phyloP scores from a whole-genome alignment of 2,797 vertebrate species.

The Podarcis lilfordi region DNA sequence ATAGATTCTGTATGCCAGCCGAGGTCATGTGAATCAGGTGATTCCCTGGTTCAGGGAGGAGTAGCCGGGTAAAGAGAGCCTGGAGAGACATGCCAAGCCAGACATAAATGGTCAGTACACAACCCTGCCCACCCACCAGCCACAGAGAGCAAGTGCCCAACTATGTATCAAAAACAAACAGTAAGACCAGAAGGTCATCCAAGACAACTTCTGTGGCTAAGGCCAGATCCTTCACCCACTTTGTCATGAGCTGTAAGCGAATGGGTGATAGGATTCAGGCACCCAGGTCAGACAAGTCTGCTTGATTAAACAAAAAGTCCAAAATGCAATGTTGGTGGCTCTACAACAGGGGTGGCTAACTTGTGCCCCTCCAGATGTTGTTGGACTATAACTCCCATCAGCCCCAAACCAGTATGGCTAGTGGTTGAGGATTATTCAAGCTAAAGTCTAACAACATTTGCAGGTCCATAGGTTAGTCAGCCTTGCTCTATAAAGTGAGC shows the following conservation, averaged over 20 bases:
- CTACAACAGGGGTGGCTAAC: not conserved
- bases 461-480: no score
- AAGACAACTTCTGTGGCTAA: no score
- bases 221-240: not conserved
- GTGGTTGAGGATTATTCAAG: no score
- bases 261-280: not conserved
- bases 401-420: no score
- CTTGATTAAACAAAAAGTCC: not conserved
- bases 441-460: no score
- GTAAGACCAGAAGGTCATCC: not conserved
- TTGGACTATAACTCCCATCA: no score
- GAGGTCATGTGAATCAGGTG: constrained; percentile 95
- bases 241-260: not conserved
- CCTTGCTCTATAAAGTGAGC: not conserved
- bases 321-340: not conserved
- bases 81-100: constrained; percentile 52
- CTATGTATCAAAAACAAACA: no score
- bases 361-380: no score
- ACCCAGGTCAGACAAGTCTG: not conserved
- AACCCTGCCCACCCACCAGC: not conserved
- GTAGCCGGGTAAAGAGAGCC: constrained; percentile 93
- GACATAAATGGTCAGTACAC: constrained; percentile 58
- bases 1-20: constrained; percentile 86
- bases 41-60: constrained; percentile 92
- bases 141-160: not conserved